Percentiles rank a stretch among this genome's conserved stretches.
phyloP scores from a whole-genome alignment of 2,888 invertebrate genomes.

The Oscheius myriophilus region DNA sequence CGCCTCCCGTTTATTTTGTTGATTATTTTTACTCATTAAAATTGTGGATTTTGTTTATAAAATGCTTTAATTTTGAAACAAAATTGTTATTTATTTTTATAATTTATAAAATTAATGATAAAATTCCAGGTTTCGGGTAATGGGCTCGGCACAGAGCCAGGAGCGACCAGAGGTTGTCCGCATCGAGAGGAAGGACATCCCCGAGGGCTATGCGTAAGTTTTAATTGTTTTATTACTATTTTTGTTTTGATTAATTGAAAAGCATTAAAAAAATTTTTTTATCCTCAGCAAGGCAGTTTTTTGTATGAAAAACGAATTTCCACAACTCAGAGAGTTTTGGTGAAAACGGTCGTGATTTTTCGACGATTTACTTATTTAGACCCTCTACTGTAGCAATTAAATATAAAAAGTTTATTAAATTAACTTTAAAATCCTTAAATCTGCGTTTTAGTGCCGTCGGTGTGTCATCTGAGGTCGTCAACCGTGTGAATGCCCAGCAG shows the following conservation, averaged over 20 bases:
- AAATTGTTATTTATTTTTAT: too few species aligned
- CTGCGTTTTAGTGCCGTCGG: constrained; percentile 53
- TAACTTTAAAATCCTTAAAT: neutral
- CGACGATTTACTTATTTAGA: too few species aligned
- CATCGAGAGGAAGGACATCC: constrained; percentile 62
- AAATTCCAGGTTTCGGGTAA: constrained; percentile 25
- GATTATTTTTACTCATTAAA: neutral
- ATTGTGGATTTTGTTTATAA: neutral
- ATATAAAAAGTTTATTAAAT: neutral
- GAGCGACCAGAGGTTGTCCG: constrained; percentile 53
- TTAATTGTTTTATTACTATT: constrained; percentile 8
- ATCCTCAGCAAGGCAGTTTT: too few species aligned
- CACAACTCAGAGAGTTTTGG: too few species aligned
- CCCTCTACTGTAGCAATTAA: too few species aligned
- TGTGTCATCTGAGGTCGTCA: constrained; percentile 63
- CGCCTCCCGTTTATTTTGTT: neutral
- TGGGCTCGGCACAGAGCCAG: constrained; percentile 57
- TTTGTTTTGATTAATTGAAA: neutral
- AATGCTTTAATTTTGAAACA: neutral
- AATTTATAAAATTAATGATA: too few species aligned
- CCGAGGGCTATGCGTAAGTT: constrained; percentile 64
- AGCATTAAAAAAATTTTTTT: too few species aligned
- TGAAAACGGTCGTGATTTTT: neutral
- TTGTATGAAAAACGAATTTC: too few species aligned
- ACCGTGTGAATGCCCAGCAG: constrained; percentile 49